Conservation (phyloP, 2,113 vertebrate genomes). For the Xenopus borealis region DNA sequence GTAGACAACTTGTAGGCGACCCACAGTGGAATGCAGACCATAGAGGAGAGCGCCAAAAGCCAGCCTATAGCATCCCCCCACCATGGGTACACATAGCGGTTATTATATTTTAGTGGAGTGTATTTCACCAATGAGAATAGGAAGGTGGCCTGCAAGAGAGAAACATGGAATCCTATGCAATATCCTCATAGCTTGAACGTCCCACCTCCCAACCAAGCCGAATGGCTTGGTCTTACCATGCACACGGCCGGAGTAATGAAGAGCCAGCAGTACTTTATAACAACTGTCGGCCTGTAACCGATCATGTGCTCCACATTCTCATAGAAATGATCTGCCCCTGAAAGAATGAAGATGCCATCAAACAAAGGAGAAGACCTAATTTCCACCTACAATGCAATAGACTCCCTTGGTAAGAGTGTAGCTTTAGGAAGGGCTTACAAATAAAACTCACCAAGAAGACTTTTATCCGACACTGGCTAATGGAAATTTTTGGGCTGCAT, state of each 20-base stretch:
- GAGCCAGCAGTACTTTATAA: constrained; percentile 93
- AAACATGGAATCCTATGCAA: neutral
- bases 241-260: constrained; percentile 91
- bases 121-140: constrained; percentile 92
- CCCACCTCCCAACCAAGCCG: neutral
- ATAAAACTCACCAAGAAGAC: no score
- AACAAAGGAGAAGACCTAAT: no score
- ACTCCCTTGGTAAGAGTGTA: no score
- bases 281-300: constrained; percentile 78
- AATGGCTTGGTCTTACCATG: constrained; percentile 65
- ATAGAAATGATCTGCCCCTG: constrained; percentile 86
- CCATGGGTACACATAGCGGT: constrained; percentile 89
- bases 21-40: constrained; percentile 89
- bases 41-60: constrained; percentile 89
- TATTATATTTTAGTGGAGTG: constrained; percentile 91
- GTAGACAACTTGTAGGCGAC: constrained; percentile 71
- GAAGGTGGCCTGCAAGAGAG: constrained; percentile 79
- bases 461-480: no score
- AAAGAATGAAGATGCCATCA: neutral
- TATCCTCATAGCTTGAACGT: neutral
- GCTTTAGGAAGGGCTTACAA: no score
- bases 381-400: no score
- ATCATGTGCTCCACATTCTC: constrained; percentile 96
- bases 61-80: constrained; percentile 91
- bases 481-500: no score